Percentiles rank a stretch among this genome's conserved stretches.
Conservation (phyloP, 2,888 invertebrate species). For the Callosobruchus maculatus region DNA sequence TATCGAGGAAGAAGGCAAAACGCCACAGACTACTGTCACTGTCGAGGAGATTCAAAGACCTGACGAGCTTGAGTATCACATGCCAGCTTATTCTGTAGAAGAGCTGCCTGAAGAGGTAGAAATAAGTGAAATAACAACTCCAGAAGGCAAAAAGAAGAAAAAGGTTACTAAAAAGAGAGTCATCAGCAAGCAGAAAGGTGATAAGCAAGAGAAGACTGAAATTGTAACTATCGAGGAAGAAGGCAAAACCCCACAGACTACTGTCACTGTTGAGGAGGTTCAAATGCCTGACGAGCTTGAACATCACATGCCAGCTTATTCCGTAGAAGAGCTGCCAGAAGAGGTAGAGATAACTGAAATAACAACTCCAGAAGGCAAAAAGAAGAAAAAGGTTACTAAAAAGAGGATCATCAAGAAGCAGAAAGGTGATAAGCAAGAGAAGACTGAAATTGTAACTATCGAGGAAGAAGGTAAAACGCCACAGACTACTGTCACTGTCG, state of each 20-base stretch:
- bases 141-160: conserved; percentile 39
- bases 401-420: conserved; percentile 48
- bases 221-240: conserved; percentile 41
- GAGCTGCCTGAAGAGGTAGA: conserved; percentile 39
- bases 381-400: conserved; percentile 23
- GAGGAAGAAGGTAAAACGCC: conserved; percentile 39
- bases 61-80: conserved; percentile 35
- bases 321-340: conserved; percentile 26
- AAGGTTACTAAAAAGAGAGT: conserved; percentile 34
- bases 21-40: conserved; percentile 30
- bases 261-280: conserved; percentile 19
- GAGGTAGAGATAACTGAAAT: conserved; percentile 26
- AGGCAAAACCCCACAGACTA: conserved; percentile 30
- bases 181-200: conserved; percentile 34
- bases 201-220: conserved; percentile 31
- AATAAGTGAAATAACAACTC: conserved; percentile 40
- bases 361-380: conserved; percentile 24
- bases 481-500: conserved; percentile 33
- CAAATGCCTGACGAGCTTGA: conserved; percentile 34
- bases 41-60: conserved; percentile 28
- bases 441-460: conserved; percentile 48
- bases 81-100: conserved; percentile 24
- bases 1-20: conserved; percentile 32
- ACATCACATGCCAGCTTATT: background rate
- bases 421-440: conserved; percentile 41